Conservation (phyloP, 2,888 invertebrate genomes). For the Maniola hyperantus region DNA sequence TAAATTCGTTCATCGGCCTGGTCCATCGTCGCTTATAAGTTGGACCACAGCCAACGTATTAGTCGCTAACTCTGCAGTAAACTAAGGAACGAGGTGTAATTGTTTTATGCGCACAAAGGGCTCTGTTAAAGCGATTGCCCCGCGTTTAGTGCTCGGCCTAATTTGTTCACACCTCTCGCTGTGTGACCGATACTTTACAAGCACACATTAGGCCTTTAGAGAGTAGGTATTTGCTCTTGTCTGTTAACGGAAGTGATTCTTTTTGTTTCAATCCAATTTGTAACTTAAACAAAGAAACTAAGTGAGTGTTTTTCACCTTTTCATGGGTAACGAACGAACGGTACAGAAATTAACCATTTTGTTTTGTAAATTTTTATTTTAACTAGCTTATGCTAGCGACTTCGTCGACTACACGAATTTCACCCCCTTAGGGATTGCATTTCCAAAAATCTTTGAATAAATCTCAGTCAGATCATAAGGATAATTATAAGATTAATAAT, state of each 20-base stretch:
- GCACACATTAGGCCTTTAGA: background rate
- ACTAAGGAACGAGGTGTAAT: slow-evolving; percentile 42
- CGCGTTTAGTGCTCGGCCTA: slow-evolving; percentile 40
- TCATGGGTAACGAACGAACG: background rate
- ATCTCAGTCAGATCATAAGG: too few species aligned
- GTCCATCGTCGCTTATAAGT: background rate
- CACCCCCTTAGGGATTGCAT: too few species aligned
- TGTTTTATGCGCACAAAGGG: slow-evolving; percentile 42
- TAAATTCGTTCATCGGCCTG: too few species aligned
- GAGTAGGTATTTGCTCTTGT: slow-evolving; percentile 6
- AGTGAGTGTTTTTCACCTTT: background rate
- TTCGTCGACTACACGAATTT: too few species aligned
- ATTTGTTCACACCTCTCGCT: slow-evolving; percentile 41
- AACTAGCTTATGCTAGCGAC: too few species aligned
- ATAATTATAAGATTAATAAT: too few species aligned
- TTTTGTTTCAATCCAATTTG: slow-evolving; percentile 18
- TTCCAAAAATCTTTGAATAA: too few species aligned
- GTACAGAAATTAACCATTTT: too few species aligned
- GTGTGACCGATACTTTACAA: slow-evolving; percentile 28
- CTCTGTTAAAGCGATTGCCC: slow-evolving; percentile 36
- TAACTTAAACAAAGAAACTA: background rate
- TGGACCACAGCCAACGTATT: slow-evolving; percentile 25
- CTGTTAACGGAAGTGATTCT: slow-evolving; percentile 17
- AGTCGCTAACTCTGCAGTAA: slow-evolving; percentile 39
- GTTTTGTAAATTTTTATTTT: too few species aligned